Percentiles rank a stretch among this genome's conserved stretches.
Conservation (phyloP, 2,888 invertebrate genomes). For the Heliconius charithonia region DNA sequence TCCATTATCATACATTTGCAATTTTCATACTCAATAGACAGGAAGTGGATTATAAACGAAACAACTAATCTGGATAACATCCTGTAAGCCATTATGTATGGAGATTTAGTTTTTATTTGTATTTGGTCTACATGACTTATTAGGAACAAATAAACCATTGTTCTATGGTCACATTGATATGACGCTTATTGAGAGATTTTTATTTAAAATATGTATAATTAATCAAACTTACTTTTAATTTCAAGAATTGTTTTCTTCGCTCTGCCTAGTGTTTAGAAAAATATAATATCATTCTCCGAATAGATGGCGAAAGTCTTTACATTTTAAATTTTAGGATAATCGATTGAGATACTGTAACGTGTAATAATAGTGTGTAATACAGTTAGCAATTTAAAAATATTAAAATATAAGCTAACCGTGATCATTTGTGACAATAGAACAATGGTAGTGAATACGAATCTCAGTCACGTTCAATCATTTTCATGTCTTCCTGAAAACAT, state of each 20-base stretch:
- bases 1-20: slow-evolving; percentile 45
- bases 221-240: not conserved
- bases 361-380: not conserved
- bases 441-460: not conserved
- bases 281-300: not conserved
- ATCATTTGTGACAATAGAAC: slow-evolving; percentile 1
- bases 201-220: not conserved
- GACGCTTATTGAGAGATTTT: not conserved
- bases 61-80: slow-evolving; percentile 47
- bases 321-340: not conserved
- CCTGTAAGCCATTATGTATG: slow-evolving; percentile 18
- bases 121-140: not conserved
- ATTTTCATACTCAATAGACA: slow-evolving; percentile 53
- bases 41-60: slow-evolving; percentile 51
- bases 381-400: not conserved
- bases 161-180: slow-evolving; percentile 4
- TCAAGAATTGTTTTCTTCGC: not conserved
- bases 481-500: slow-evolving; percentile 23
- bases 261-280: not conserved
- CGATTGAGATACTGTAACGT: too few species aligned
- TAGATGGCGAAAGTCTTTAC: not conserved
- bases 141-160: not conserved
- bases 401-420: not conserved
- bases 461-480: slow-evolving; percentile 25
- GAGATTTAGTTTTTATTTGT: not conserved